Evolutionary conservation across 2,888 invertebrate species (phyloP), one percentile per base, ranked within the genome.

Genomic region (Schizotus pectinicornis): DNA sequence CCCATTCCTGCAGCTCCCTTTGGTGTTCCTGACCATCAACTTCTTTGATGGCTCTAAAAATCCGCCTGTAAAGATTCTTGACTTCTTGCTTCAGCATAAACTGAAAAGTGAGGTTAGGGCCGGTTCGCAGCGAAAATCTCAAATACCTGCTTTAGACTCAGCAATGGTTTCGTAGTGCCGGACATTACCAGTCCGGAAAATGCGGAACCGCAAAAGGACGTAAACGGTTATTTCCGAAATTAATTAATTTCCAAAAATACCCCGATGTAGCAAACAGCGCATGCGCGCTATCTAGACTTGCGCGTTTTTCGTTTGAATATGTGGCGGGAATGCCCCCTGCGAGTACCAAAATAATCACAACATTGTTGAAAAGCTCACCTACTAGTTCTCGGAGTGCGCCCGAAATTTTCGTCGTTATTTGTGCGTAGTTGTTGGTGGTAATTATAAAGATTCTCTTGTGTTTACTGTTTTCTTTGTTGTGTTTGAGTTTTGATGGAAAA

Each of bases 81-180:
- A 92, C 92, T 79, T 93, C 88, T 79, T 89, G 88, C 7, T 91
- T 86, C 31, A 91, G 77, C 77, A 94, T 84, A 77, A 94, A 94
- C 93, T 94, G 77, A 22, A 84, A 85, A 56, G 49, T 45, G 50
- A 50, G 35, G 49, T 32, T 45, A 31, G 30, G 38, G 34, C 14
- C 38, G 49, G 41, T 45, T 36, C 12, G 32, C 30, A 12, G 31
- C 9, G 47, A 14, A 33, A 35, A 13, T 46, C 13, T 32, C 14
- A 34, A 31, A 9, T 73, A 88, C 88, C 83, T 88, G 87, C 75
- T 88, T 88, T 41, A 88, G 80, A 71, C 75, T 85, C 41, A 87
- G 72, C 36, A 74, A 41, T 9, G 77, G 75, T 66, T 74, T 76
- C 36, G 55, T 47, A 0, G 45, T 31, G 22, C 37, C 47, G 14